Evolutionary conservation across 2,888 invertebrate species (phyloP).

Genomic region (Scelioninae gen. 1): DNA sequence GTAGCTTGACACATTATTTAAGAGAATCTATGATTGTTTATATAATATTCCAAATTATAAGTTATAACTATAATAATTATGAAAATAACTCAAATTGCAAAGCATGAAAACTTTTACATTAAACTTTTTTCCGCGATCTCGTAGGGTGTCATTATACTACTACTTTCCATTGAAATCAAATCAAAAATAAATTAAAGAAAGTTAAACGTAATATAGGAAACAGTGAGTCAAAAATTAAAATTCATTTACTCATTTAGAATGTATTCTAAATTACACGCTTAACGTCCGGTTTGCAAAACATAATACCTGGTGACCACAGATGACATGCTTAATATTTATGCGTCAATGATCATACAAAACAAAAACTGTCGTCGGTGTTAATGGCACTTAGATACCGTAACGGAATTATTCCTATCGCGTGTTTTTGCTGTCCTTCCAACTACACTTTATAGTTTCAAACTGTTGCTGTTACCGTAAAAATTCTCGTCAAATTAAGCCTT

Average conservation of each 20-base stretch:
- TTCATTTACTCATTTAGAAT: slow-evolving; percentile 35
- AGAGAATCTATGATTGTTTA: background rate
- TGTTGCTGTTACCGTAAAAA: slow-evolving; percentile 29
- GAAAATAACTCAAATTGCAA: background rate
- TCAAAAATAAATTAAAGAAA: slow-evolving; percentile 37
- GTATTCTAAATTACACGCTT: slow-evolving; percentile 36
- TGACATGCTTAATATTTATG: slow-evolving; percentile 4
- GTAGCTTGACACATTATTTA: too few species aligned
- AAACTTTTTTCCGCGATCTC: background rate
- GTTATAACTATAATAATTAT: background rate
- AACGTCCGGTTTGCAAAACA: slow-evolving; percentile 11
- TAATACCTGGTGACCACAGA: background rate
- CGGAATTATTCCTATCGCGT: slow-evolving; percentile 28
- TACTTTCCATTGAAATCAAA: slow-evolving; percentile 32
- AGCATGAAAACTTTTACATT: slow-evolving; percentile 1
- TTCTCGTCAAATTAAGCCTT: background rate
- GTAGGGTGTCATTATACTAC: slow-evolving; percentile 18
- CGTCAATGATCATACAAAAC: slow-evolving; percentile 20
- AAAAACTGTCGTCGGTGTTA: slow-evolving; percentile 42
- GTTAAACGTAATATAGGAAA: slow-evolving; percentile 24
- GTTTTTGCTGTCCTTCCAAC: slow-evolving; percentile 23
- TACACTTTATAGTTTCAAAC: slow-evolving; percentile 20
- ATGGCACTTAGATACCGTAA: slow-evolving; percentile 17
- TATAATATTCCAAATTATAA: background rate
- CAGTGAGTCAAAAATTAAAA: slow-evolving; percentile 27